A percentile compares a stretch with the other conserved stretches of the same genome.
Evolutionary conservation across 2,888 invertebrate genomes (phyloP).

Genomic region (Melanchra persicariae): DNA sequence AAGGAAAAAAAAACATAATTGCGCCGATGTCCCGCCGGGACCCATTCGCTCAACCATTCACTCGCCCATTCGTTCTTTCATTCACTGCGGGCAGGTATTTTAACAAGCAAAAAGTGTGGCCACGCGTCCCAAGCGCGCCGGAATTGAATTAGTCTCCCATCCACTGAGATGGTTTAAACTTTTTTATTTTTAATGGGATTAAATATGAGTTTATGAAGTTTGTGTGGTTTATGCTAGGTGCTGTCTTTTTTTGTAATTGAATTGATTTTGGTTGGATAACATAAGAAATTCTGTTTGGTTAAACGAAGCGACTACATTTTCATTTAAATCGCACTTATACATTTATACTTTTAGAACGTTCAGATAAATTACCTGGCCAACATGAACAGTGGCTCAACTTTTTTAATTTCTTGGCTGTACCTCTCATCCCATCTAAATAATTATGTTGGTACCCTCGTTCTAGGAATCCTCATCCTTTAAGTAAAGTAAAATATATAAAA

Average conservation of each 20-base stretch:
- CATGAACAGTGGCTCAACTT: no score
- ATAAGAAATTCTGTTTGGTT: no score
- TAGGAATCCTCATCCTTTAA: no score
- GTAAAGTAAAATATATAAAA: no score
- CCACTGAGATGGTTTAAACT: conserved; percentile 54
- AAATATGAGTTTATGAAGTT: conserved; percentile 2
- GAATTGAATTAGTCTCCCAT: conserved; percentile 63
- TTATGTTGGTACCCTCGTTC: no score
- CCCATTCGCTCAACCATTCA: conserved; percentile 70
- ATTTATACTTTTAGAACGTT: no score
- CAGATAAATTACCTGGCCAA: no score
- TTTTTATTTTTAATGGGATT: conserved; percentile 32
- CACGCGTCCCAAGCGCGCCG: conserved; percentile 70
- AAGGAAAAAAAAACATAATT: conserved; percentile 68
- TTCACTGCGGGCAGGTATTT: conserved; percentile 79
- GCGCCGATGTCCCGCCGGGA: conserved; percentile 62
- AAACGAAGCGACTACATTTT: no score
- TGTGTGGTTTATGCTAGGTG: no score
- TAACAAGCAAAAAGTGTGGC: conserved; percentile 82
- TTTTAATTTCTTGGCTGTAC: no score
- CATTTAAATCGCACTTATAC: no score
- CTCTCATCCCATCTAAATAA: no score
- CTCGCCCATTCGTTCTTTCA: conserved; percentile 72
- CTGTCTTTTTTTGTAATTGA: neutral
- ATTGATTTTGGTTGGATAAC: neutral